phyloP scores from a whole-genome alignment of 2,113 vertebrate species.

The Gobio gobio region DNA sequence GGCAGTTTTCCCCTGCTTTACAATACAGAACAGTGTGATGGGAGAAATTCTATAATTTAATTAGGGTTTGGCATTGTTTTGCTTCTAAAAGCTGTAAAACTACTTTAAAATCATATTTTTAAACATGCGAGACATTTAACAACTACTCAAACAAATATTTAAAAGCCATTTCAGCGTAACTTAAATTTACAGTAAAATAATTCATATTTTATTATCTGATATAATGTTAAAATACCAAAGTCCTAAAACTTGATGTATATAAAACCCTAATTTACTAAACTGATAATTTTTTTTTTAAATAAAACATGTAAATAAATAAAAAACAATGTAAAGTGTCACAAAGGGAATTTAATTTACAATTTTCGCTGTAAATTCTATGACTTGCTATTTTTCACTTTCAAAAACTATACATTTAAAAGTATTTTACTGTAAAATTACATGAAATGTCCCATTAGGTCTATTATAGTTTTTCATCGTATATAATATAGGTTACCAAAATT shows the following conservation, averaged over 20 bases:
- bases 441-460: neutral
- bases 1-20: conserved; percentile 56
- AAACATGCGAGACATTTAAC: conserved; percentile 14
- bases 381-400: neutral
- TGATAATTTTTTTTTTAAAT: no score
- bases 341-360: neutral
- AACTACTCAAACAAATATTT: neutral
- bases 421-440: neutral
- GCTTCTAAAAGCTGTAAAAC: conserved; percentile 1
- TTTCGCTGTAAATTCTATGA: neutral
- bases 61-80: conserved; percentile 37
- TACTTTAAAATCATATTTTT: conserved; percentile 20
- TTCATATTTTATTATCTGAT: neutral
- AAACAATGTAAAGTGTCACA: neutral
- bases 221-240: neutral
- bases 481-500: neutral
- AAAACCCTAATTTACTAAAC: no score
- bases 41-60: conserved; percentile 39
- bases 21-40: conserved; percentile 45
- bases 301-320: no score
- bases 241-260: neutral
- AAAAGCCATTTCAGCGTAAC: neutral
- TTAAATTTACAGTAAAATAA: neutral
- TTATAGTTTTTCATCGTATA: neutral
- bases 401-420: neutral